phyloP scores from a whole-genome alignment of 1,140 invertebrate genomes.

The Bombus pyrosoma region DNA sequence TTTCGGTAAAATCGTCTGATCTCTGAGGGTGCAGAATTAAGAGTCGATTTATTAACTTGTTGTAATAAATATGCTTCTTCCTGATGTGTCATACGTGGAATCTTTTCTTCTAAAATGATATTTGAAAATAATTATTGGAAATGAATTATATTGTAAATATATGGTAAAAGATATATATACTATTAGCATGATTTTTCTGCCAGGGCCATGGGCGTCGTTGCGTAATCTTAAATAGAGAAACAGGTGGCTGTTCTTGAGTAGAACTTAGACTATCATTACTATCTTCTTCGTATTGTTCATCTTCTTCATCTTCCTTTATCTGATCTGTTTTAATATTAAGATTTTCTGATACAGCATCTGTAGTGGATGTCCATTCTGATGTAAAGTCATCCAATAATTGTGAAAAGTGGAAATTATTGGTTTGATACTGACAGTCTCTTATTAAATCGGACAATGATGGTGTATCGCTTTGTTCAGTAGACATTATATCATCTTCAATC shows the following conservation, averaged over 20 bases:
- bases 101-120: constrained; percentile 70
- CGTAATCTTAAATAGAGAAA: constrained; percentile 70
- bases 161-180: constrained; percentile 24
- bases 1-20: constrained; percentile 84
- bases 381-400: constrained; percentile 63
- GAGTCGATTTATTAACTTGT: constrained; percentile 78
- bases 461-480: constrained; percentile 54
- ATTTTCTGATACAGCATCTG: constrained; percentile 35
- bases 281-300: constrained; percentile 52
- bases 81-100: constrained; percentile 82
- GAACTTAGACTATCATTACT: constrained; percentile 56
- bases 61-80: constrained; percentile 84
- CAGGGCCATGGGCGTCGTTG: constrained; percentile 69
- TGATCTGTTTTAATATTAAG: constrained; percentile 44
- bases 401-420: constrained; percentile 57
- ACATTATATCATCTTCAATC: constrained; percentile 68
- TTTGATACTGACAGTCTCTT: constrained; percentile 70
- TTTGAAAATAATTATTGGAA: neutral
- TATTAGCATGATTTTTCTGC: constrained; percentile 56
- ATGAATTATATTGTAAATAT: neutral
- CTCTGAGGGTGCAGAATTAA: constrained; percentile 75
- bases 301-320: constrained; percentile 48
- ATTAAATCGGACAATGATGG: constrained; percentile 71
- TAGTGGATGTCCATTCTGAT: constrained; percentile 65
- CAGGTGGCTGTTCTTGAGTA: constrained; percentile 62